phyloP scores from a whole-genome alignment of 1,140 invertebrate species.

The Tetranychus urticae region DNA sequence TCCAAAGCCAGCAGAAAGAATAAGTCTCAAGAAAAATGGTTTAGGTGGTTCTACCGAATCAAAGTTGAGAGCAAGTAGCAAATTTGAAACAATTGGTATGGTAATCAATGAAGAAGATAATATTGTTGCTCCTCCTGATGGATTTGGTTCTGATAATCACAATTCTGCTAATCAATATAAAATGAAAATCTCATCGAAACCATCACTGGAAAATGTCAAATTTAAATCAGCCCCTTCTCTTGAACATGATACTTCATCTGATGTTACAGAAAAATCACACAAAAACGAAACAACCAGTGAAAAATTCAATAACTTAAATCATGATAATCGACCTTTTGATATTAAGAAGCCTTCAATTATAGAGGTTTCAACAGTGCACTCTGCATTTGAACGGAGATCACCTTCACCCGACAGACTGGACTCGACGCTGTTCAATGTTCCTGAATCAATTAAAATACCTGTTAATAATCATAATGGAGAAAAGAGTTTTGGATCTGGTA shows the following conservation, averaged over 20 bases:
- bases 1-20: too few species aligned
- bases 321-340: not conserved
- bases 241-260: not conserved
- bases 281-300: not conserved
- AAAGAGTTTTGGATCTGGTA: too few species aligned
- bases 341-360: not conserved
- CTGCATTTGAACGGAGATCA: not conserved
- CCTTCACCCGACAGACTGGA: too few species aligned
- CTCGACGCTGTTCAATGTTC: too few species aligned
- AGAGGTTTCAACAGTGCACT: not conserved
- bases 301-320: too few species aligned
- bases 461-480: too few species aligned
- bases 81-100: not conserved
- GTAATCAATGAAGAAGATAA: not conserved
- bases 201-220: not conserved
- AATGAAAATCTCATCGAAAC: not conserved
- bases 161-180: not conserved
- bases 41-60: not conserved
- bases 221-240: not conserved
- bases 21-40: too few species aligned
- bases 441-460: too few species aligned
- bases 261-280: not conserved
- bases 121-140: not conserved
- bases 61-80: not conserved
- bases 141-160: not conserved